A percentile compares a stretch with the other conserved stretches of the same genome.
Evolutionary conservation across 1,140 invertebrate species (phyloP).

Genomic region (Drosophila neocordata): DNA sequence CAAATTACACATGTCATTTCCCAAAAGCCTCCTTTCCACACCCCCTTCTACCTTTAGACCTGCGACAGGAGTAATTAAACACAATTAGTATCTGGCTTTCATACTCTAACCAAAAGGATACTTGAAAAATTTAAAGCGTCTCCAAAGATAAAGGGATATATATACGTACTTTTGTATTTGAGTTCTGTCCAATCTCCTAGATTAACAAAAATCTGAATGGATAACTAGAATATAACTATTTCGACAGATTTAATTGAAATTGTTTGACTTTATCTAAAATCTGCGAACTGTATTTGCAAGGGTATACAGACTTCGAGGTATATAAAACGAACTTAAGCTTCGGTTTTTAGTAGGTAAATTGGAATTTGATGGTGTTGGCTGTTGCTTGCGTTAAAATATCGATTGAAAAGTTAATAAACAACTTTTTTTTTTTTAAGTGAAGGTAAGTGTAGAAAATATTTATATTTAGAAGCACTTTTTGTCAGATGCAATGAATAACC

Average conservation of each 20-base stretch:
- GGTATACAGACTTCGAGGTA: neutral
- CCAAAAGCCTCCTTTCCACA: conserved; percentile 32
- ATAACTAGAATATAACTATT: too few relatives aligned
- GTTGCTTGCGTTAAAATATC: neutral
- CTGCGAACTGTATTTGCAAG: neutral
- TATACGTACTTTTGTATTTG: too few relatives aligned
- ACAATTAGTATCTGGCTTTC: conserved; percentile 60
- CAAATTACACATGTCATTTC: conserved; percentile 67
- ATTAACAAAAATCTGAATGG: too few relatives aligned
- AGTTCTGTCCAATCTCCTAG: too few relatives aligned
- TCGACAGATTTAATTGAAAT: too few relatives aligned
- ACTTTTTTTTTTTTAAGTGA: neutral
- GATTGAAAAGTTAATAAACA: conserved; percentile 2
- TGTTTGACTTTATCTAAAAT: too few relatives aligned
- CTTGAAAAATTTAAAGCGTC: neutral
- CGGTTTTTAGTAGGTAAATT: conserved; percentile 25
- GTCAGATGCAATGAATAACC: neutral
- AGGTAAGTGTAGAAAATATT: neutral
- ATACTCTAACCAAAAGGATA: neutral
- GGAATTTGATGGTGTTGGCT: conserved; percentile 16
- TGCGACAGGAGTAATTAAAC: conserved; percentile 50
- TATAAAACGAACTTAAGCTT: neutral
- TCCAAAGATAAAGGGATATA: too few relatives aligned
- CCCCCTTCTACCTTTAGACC: conserved; percentile 20
- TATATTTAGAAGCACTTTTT: neutral